phyloP scores from a whole-genome alignment of 2,888 invertebrate genomes.

The Cerceris rybyensis region DNA sequence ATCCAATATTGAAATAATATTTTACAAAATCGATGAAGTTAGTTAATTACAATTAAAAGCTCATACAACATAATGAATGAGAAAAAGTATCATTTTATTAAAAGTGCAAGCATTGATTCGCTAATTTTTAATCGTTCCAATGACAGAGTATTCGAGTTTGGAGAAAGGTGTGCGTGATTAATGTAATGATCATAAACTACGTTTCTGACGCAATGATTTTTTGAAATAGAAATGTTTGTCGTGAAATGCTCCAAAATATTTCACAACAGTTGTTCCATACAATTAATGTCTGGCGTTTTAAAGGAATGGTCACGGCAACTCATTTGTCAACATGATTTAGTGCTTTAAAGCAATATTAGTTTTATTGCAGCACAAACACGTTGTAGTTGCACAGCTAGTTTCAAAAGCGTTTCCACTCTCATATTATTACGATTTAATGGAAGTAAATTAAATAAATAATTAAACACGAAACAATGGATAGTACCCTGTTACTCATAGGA shows the following conservation, averaged over 20 bases:
- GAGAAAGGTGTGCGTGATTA: background rate
- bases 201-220: background rate
- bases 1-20: too few relatives aligned
- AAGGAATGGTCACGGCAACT: background rate
- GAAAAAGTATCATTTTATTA: too few relatives aligned
- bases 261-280: slow-evolving; percentile 6
- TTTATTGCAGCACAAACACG: background rate
- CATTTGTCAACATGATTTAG: slow-evolving; percentile 23
- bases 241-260: slow-evolving; percentile 4
- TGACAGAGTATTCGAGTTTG: too few relatives aligned
- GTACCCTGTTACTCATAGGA: too few relatives aligned
- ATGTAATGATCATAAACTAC: slow-evolving; percentile 6
- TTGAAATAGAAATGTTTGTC: slow-evolving; percentile 10
- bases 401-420: background rate
- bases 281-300: slow-evolving; percentile 16
- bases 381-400: background rate
- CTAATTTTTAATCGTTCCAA: too few relatives aligned
- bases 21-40: too few relatives aligned
- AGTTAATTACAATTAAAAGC: too few relatives aligned
- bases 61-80: too few relatives aligned
- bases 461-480: too few relatives aligned
- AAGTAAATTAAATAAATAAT: too few relatives aligned
- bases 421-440: background rate
- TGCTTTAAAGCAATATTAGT: background rate
- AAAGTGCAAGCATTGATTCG: too few relatives aligned